These are phyloP conservation scores for Trigoniulus corallinus DNA, from an alignment of 1,140 invertebrate genomes.

Conservation along the genomic window DNA sequence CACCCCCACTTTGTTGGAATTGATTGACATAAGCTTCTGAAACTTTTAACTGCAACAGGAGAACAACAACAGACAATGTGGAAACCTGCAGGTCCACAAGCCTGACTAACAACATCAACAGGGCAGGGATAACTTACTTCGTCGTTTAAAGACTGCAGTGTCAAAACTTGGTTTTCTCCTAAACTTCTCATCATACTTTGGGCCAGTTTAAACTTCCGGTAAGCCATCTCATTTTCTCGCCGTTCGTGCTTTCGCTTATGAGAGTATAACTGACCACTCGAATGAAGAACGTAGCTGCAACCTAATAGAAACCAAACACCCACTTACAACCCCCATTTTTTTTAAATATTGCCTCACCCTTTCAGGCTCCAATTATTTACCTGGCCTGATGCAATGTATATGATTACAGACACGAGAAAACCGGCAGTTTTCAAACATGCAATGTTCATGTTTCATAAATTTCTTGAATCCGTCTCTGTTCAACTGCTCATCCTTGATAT, in stretches of 20 bases:
- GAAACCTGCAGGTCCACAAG: not conserved
- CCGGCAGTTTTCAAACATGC: conserved; percentile 74
- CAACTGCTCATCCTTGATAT: conserved; percentile 92
- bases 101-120: no score
- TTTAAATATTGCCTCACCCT: not conserved
- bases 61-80: not conserved
- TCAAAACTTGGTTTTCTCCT: conserved; percentile 1
- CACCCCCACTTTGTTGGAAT: no score
- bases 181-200: conserved; percentile 28
- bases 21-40: no score
- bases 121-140: no score
- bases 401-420: conserved; percentile 93
- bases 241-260: conserved; percentile 95
- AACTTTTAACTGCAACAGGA: no score
- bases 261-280: conserved; percentile 89
- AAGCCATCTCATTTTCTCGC: conserved; percentile 68
- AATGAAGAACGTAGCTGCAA: conserved; percentile 90
- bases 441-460: conserved; percentile 92
- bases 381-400: conserved; percentile 90
- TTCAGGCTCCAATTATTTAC: conserved; percentile 15
- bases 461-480: conserved; percentile 95
- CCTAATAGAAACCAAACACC: conserved; percentile 25
- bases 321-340: not conserved
- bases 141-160: not conserved
- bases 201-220: conserved; percentile 55